Conservation (phyloP, 2,797 vertebrate genomes). For the Odontamblyopus rebecca region DNA sequence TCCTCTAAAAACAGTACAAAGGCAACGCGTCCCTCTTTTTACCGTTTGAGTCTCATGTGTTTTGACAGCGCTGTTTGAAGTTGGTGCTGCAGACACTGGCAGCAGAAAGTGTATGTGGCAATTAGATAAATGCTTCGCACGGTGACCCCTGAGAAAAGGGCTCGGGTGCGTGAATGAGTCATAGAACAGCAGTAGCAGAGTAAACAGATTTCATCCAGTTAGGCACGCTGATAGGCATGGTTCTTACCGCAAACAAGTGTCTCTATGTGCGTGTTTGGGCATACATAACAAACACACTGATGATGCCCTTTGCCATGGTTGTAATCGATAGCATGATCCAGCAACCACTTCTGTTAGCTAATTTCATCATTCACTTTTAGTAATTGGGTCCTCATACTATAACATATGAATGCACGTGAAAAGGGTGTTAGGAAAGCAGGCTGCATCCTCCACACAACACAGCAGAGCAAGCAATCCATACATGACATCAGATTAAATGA, state of each 20-base stretch:
- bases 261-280: constrained; percentile 18
- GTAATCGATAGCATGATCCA: constrained; percentile 58
- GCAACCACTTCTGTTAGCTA: constrained; percentile 43
- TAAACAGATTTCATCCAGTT: constrained; percentile 37
- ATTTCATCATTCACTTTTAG: constrained; percentile 70
- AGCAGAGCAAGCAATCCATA: constrained; percentile 61
- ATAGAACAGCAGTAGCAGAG: constrained; percentile 37
- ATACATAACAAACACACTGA: constrained; percentile 36
- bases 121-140: constrained; percentile 70
- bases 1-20: constrained; percentile 76
- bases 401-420: constrained; percentile 17
- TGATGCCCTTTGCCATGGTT: constrained; percentile 45
- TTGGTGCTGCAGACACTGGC: constrained; percentile 58
- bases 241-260: constrained; percentile 21
- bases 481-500: constrained; percentile 81
- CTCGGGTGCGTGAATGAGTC: constrained; percentile 35
- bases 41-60: constrained; percentile 60
- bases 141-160: constrained; percentile 55
- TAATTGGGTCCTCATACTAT: constrained; percentile 66
- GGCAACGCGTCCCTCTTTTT: constrained; percentile 56
- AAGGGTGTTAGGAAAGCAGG: constrained; percentile 8
- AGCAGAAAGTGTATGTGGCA: constrained; percentile 65
- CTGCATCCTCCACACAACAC: constrained; percentile 31
- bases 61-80: constrained; percentile 73
- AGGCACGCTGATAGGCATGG: constrained; percentile 27